Evolutionary conservation across 2,797 vertebrate species (phyloP).

Genomic region (Acanthurus lineatus): DNA sequence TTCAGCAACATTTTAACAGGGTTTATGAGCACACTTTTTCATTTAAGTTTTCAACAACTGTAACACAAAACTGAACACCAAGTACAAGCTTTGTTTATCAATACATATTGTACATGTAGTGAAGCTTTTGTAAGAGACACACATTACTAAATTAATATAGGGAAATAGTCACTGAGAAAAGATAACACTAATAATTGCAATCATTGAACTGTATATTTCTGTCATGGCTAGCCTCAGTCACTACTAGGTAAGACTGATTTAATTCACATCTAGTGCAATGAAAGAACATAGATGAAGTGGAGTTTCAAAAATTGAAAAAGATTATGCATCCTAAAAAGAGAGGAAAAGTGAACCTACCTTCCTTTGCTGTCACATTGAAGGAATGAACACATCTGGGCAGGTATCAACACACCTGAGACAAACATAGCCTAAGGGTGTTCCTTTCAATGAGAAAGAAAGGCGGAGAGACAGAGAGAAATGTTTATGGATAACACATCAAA

Average conservation of each 20-base stretch:
- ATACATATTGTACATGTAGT: too few species aligned
- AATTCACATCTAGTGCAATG: not conserved
- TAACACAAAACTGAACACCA: too few species aligned
- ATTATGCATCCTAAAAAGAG: not conserved
- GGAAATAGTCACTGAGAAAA: not conserved
- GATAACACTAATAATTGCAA: not conserved
- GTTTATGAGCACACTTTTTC: too few species aligned
- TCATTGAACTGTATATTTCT: not conserved
- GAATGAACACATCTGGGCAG: slow-evolving; percentile 65
- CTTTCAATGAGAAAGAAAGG: slow-evolving; percentile 4
- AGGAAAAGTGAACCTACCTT: slow-evolving; percentile 57
- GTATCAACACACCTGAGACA: slow-evolving; percentile 68
- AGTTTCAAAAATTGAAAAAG: not conserved
- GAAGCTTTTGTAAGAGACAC: too few species aligned
- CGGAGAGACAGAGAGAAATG: not conserved
- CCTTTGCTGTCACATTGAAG: slow-evolving; percentile 30
- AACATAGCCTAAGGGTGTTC: slow-evolving; percentile 38
- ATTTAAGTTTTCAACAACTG: too few species aligned
- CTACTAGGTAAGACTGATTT: not conserved
- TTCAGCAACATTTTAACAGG: too few species aligned
- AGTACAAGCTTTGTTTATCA: too few species aligned
- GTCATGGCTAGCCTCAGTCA: not conserved
- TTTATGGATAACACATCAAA: too few species aligned
- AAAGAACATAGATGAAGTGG: rapidly evolving
- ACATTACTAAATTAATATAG: too few species aligned